A percentile compares a stretch with the other conserved stretches of the same genome.
phyloP scores from a whole-genome alignment of 2,797 vertebrate genomes.

The Synanceia verrucosa region DNA sequence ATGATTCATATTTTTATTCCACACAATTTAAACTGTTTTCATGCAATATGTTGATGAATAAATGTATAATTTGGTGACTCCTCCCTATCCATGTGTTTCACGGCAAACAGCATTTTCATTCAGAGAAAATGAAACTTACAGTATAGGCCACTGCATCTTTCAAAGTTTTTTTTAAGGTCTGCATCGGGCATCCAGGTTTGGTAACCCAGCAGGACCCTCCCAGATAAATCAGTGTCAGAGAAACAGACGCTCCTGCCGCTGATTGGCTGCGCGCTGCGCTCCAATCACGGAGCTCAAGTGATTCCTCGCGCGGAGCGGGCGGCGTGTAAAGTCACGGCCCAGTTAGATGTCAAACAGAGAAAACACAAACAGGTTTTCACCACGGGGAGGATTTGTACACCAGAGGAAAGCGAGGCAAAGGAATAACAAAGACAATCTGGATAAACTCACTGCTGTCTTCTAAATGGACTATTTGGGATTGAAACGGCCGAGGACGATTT shows the following conservation, averaged over 20 bases:
- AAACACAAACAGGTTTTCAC: not conserved
- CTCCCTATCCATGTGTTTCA: not conserved
- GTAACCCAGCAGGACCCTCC: not conserved
- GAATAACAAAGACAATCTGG: not conserved
- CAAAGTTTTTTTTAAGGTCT: not conserved
- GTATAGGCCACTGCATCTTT: not conserved
- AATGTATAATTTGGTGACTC: not conserved
- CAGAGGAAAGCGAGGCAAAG: not conserved
- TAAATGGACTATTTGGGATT: constrained; percentile 28
- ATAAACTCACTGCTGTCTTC: not conserved
- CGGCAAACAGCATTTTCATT: not conserved
- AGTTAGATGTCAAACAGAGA: constrained; percentile 5
- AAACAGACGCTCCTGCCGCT: constrained; percentile 61
- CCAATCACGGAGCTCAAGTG: constrained; percentile 69
- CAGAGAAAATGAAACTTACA: not conserved
- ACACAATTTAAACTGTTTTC: not conserved
- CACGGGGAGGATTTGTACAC: not conserved
- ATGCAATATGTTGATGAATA: not conserved
- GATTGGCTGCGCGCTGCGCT: constrained; percentile 68
- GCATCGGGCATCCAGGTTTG: not conserved
- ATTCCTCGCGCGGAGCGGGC: constrained; percentile 46
- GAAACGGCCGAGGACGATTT: not conserved
- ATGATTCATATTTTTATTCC: not conserved
- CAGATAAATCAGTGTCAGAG: constrained; percentile 57
- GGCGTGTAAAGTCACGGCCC: constrained; percentile 28